Percentiles rank a stretch among this genome's conserved stretches.
Evolutionary conservation across 1,140 invertebrate genomes (phyloP).

Genomic region (Telenomus remus): DNA sequence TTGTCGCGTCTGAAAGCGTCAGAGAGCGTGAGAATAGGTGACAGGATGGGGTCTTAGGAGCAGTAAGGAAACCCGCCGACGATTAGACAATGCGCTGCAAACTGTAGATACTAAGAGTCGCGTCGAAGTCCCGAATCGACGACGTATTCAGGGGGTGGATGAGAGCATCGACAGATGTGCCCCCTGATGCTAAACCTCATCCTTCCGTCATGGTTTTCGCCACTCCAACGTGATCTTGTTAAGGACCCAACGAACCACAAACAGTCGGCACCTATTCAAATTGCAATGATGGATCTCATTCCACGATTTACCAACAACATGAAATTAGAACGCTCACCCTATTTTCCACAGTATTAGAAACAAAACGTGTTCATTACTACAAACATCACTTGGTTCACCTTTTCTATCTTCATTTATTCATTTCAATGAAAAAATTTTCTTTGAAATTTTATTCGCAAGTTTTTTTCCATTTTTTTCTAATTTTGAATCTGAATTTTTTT

Average conservation of each 20-base stretch:
- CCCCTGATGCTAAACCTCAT: constrained; percentile 59
- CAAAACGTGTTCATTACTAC: background rate
- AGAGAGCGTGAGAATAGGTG: constrained; percentile 55
- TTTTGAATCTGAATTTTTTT: too few species aligned
- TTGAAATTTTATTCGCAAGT: too few species aligned
- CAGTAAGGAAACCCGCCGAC: constrained; percentile 57
- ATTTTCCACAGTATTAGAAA: background rate
- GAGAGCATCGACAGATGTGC: constrained; percentile 72
- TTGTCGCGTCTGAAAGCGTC: constrained; percentile 62
- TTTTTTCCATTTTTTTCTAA: too few species aligned
- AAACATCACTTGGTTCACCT: too few species aligned
- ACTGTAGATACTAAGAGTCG: constrained; percentile 58
- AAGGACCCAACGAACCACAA: constrained; percentile 73
- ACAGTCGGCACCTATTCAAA: constrained; percentile 72
- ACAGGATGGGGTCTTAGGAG: constrained; percentile 46
- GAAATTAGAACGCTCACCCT: constrained; percentile 19
- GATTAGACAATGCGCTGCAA: constrained; percentile 71
- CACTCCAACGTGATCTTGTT: constrained; percentile 72
- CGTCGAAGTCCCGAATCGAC: constrained; percentile 50
- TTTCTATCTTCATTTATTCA: too few species aligned
- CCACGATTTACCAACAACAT: constrained; percentile 42
- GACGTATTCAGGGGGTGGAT: constrained; percentile 57
- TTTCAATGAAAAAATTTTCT: too few species aligned
- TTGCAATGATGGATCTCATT: constrained; percentile 67
- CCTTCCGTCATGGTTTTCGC: constrained; percentile 54